A percentile compares a stretch with the other conserved stretches of the same genome.
Conservation (phyloP, 2,113 vertebrate genomes). For the Propithecus coquereli region DNA sequence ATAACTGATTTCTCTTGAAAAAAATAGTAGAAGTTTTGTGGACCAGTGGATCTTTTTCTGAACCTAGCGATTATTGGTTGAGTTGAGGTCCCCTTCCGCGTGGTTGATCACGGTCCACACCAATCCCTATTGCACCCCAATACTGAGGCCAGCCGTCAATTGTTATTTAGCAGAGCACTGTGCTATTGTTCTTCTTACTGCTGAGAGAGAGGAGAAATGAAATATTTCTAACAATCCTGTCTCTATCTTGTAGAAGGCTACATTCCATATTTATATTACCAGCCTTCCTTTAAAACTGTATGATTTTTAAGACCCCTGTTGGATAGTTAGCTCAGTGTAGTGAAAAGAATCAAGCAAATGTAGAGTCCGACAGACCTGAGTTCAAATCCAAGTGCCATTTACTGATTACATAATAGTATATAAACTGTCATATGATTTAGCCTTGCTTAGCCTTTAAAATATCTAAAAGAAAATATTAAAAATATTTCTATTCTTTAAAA, state of each 20-base stretch:
- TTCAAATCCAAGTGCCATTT: constrained; percentile 3
- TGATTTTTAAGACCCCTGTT: background rate
- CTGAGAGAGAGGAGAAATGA: background rate
- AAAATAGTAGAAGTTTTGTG: background rate
- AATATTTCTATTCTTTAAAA: background rate
- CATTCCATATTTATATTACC: background rate
- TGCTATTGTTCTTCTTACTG: background rate
- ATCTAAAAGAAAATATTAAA: background rate
- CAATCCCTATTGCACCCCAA: background rate
- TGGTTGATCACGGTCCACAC: background rate
- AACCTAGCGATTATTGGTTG: background rate
- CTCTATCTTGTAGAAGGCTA: background rate
- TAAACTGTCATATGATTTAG: background rate
- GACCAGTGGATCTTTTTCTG: background rate
- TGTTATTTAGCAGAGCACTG: background rate
- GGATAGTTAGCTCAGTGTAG: background rate
- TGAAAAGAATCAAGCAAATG: background rate
- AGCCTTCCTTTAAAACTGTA: background rate
- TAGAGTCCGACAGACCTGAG: background rate
- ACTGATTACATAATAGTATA: background rate
- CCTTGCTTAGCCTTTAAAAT: background rate
- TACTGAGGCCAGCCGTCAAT: background rate
- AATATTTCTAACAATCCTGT: background rate
- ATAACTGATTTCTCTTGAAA: background rate
- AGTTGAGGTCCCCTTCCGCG: background rate